phyloP scores from a whole-genome alignment of 2,113 vertebrate genomes.

The Tonatia bakeri region DNA sequence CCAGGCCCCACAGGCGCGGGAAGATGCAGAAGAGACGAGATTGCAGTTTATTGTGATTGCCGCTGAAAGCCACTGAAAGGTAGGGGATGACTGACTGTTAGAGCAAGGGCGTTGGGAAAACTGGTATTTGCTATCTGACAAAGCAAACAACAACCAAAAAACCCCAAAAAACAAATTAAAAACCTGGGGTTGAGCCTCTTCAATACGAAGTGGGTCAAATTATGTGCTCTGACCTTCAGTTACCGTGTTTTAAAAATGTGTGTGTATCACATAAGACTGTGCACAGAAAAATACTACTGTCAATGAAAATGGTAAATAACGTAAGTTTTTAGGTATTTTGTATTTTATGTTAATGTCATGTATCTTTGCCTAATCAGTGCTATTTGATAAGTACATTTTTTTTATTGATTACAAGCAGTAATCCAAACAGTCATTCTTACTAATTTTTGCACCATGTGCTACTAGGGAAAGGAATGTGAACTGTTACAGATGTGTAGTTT shows the following conservation, averaged over 20 bases:
- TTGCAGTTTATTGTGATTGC: slow-evolving; percentile 1
- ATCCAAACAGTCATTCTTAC: slow-evolving; percentile 6
- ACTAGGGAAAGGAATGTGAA: background rate
- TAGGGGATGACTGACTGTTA: background rate
- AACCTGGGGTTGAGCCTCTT: background rate
- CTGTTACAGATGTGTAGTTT: background rate
- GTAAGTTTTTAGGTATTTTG: background rate
- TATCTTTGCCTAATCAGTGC: background rate
- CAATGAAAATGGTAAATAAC: slow-evolving; percentile 32
- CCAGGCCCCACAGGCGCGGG: too few relatives aligned
- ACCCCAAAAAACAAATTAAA: background rate
- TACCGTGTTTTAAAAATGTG: background rate
- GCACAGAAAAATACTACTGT: background rate
- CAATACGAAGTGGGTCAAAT: background rate
- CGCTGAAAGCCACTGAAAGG: background rate
- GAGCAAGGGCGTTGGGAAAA: background rate
- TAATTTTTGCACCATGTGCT: slow-evolving; percentile 11
- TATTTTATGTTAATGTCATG: background rate
- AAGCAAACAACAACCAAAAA: background rate
- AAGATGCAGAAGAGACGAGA: background rate
- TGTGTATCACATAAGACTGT: background rate
- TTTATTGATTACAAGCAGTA: background rate
- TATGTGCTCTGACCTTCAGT: background rate
- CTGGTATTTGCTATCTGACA: background rate
- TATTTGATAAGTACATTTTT: background rate